Percentiles rank a stretch among this genome's conserved stretches.
Evolutionary conservation across 2,888 invertebrate species (phyloP).

Genomic region (Phoronis australis): DNA sequence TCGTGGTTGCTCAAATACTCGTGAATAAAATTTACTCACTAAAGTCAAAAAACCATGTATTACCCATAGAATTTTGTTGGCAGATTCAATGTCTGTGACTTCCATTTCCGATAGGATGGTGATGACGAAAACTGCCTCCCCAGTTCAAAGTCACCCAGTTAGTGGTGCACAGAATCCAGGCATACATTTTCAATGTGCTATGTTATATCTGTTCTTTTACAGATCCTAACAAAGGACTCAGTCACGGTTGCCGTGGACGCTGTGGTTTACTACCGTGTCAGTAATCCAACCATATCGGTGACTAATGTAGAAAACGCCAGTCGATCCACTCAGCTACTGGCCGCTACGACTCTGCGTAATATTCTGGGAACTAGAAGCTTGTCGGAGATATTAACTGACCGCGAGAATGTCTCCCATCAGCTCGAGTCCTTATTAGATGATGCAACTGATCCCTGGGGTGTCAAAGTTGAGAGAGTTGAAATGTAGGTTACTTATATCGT

Average conservation of each 20-base stretch:
- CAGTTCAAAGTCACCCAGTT: no score
- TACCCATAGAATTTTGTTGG: no score
- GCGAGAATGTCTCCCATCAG: slow-evolving; percentile 85
- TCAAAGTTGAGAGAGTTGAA: slow-evolving; percentile 54
- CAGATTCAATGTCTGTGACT: not conserved
- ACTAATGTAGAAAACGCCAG: slow-evolving; percentile 98
- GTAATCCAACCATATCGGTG: slow-evolving; percentile 93
- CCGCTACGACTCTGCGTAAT: slow-evolving; percentile 61
- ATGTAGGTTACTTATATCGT: slow-evolving; percentile 43
- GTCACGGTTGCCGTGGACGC: slow-evolving; percentile 98
- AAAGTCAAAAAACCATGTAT: no score
- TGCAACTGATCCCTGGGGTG: slow-evolving; percentile 55
- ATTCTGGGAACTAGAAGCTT: slow-evolving; percentile 94
- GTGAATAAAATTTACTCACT: no score
- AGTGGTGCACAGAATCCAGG: no score
- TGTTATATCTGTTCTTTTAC: slow-evolving; percentile 16
- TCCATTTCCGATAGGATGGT: no score
- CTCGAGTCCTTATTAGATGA: slow-evolving; percentile 61
- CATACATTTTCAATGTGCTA: no score
- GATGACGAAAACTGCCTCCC: no score
- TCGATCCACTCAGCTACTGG: slow-evolving; percentile 80
- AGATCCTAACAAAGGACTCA: slow-evolving; percentile 94
- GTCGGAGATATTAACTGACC: slow-evolving; percentile 92
- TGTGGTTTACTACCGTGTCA: slow-evolving; percentile 63
- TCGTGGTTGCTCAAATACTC: no score